Conservation (phyloP, 2,888 invertebrate genomes). For the Himalopsyche japonica region DNA sequence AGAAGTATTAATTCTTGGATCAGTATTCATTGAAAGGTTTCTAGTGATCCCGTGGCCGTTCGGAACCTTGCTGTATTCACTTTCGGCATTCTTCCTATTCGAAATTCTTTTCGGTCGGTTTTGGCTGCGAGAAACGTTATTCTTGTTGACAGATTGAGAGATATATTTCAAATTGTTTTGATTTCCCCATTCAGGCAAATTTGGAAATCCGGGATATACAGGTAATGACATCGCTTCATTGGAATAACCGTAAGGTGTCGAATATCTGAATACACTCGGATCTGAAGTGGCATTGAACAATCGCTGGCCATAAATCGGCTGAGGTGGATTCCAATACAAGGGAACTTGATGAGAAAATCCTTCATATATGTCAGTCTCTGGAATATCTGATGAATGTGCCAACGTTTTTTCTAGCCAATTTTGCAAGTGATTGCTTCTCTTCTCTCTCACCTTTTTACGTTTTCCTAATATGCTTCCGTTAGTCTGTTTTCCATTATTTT, state of each 20-base stretch:
- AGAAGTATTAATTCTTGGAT: constrained; percentile 44
- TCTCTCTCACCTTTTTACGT: constrained; percentile 56
- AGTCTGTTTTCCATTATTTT: constrained; percentile 51
- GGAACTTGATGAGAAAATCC: constrained; percentile 44
- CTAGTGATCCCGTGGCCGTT: constrained; percentile 40
- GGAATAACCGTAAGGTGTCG: constrained; percentile 52
- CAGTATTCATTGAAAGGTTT: constrained; percentile 52
- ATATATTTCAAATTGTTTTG: background rate
- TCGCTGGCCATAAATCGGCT: constrained; percentile 46
- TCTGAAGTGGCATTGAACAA: constrained; percentile 57
- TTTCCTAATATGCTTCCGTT: constrained; percentile 55
- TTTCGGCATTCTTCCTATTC: constrained; percentile 4
- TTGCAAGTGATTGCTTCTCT: constrained; percentile 53
- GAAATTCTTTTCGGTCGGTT: background rate
- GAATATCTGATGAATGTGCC: constrained; percentile 46
- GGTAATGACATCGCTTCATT: constrained; percentile 69
- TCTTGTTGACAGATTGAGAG: background rate
- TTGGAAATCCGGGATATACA: constrained; percentile 48
- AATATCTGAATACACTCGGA: constrained; percentile 51
- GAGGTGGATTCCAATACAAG: constrained; percentile 43
- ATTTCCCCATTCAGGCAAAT: constrained; percentile 3
- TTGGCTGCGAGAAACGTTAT: background rate
- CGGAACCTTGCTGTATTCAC: constrained; percentile 13
- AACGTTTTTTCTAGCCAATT: constrained; percentile 60
- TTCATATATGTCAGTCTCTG: constrained; percentile 14